A percentile compares a stretch with the other conserved stretches of the same genome.
These are phyloP conservation scores for Drosophila pseudoobscura DNA, from an alignment of 1,140 invertebrate genomes.

Conservation along the genomic window DNA sequence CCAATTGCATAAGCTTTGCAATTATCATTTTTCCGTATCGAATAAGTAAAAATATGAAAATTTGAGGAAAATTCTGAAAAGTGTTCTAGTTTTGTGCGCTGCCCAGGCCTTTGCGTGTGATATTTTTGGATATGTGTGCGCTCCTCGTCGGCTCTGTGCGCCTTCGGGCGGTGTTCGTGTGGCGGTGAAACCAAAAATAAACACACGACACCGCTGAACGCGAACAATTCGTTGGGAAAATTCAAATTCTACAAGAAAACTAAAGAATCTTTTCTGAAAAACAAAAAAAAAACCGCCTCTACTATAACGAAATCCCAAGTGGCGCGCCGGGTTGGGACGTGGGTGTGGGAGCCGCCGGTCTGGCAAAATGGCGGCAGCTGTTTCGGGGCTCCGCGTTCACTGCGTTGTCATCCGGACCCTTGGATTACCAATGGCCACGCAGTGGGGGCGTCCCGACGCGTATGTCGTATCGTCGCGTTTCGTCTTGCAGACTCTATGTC, in stretches of 20 bases:
- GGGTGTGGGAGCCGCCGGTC: conserved; percentile 25
- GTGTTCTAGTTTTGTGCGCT: conserved; percentile 74
- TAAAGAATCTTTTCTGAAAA: conserved; percentile 32
- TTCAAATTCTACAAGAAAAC: conserved; percentile 29
- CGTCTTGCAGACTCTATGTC: conserved; percentile 35
- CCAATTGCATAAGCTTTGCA: conserved; percentile 75
- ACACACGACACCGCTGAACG: conserved; percentile 67
- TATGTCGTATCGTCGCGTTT: no score
- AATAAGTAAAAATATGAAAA: conserved; percentile 53
- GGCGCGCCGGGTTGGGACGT: conserved; percentile 7
- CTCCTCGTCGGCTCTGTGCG: conserved; percentile 44
- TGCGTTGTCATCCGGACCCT: conserved; percentile 67
- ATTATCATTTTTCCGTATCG: conserved; percentile 47
- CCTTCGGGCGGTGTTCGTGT: conserved; percentile 60
- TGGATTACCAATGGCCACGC: conserved; percentile 65
- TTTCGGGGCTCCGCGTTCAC: conserved; percentile 21
- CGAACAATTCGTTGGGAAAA: conserved; percentile 28
- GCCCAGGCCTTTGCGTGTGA: conserved; percentile 79
- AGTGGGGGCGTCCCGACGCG: conserved; percentile 23
- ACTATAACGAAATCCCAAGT: conserved; percentile 44
- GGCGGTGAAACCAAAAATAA: conserved; percentile 68
- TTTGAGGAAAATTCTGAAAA: conserved; percentile 66
- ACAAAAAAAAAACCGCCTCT: conserved; percentile 19
- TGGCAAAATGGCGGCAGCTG: conserved; percentile 31
- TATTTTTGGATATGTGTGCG: conserved; percentile 80